A percentile compares a stretch with the other conserved stretches of the same genome.
Evolutionary conservation across 2,888 invertebrate species (phyloP).

Genomic region (Microchrysa polita): DNA sequence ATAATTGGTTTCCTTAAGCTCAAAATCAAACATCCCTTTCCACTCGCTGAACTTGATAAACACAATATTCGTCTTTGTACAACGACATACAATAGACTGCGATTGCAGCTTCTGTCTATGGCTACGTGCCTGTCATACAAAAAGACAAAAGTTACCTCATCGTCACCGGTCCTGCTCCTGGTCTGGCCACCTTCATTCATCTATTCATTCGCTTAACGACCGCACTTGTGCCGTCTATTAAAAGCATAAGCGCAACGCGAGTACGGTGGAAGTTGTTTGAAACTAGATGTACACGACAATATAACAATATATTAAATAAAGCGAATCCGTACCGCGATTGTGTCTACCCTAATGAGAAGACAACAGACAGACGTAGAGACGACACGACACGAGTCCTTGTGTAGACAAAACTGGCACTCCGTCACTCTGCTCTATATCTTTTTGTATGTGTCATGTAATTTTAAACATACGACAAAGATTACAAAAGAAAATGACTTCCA

Average conservation of each 20-base stretch:
- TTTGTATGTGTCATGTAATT: slow-evolving; percentile 47
- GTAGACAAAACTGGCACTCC: neutral
- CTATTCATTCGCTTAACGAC: slow-evolving; percentile 13
- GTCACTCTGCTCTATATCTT: neutral
- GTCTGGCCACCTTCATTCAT: slow-evolving; percentile 36
- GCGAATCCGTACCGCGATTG: slow-evolving; percentile 21
- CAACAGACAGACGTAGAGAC: slow-evolving; percentile 21
- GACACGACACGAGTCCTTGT: no score
- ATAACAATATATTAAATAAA: slow-evolving; percentile 42
- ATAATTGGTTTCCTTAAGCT: slow-evolving; percentile 30
- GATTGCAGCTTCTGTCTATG: slow-evolving; percentile 33
- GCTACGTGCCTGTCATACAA: slow-evolving; percentile 26
- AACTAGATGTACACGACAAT: slow-evolving; percentile 26
- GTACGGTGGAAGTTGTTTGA: neutral
- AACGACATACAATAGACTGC: slow-evolving; percentile 21
- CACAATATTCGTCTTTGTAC: neutral
- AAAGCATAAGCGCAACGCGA: slow-evolving; percentile 3
- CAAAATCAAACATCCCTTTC: slow-evolving; percentile 26
- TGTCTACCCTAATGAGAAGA: slow-evolving; percentile 41
- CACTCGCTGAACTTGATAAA: neutral
- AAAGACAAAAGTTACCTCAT: slow-evolving; percentile 19
- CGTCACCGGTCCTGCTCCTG: slow-evolving; percentile 28
- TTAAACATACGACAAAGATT: slow-evolving; percentile 51
- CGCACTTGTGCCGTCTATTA: neutral
- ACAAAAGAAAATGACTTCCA: slow-evolving; percentile 50